Evolutionary conservation across 2,888 invertebrate species (phyloP).

Genomic region (Anoncus sp.): DNA sequence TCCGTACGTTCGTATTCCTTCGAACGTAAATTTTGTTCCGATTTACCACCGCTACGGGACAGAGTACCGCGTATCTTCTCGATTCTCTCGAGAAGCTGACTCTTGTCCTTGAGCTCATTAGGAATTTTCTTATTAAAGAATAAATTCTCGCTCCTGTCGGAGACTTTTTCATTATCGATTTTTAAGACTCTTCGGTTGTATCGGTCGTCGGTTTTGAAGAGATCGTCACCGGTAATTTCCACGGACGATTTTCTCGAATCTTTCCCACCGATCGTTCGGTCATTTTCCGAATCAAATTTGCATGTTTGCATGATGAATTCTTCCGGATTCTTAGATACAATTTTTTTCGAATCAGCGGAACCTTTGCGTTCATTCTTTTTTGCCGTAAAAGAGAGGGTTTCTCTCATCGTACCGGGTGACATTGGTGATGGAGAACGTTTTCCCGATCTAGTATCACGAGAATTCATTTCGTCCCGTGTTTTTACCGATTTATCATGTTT

Average conservation of each 20-base stretch:
- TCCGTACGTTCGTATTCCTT: constrained; percentile 70
- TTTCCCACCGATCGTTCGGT: constrained; percentile 4
- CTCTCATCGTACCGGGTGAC: constrained; percentile 4
- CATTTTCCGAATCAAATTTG: not conserved
- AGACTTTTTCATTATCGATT: constrained; percentile 14
- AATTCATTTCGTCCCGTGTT: constrained; percentile 3
- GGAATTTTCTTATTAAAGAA: constrained; percentile 11
- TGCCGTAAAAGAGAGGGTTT: constrained; percentile 29
- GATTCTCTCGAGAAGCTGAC: constrained; percentile 50
- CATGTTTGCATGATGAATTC: constrained; percentile 13
- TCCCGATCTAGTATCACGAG: constrained; percentile 40
- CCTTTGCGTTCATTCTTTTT: constrained; percentile 33
- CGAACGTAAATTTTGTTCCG: constrained; percentile 50
- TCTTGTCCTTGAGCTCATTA: constrained; percentile 46
- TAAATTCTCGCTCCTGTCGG: not conserved
- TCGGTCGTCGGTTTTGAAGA: constrained; percentile 34
- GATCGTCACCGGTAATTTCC: constrained; percentile 41
- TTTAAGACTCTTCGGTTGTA: constrained; percentile 15
- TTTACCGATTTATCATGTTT: constrained; percentile 64
- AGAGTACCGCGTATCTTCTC: constrained; percentile 51
- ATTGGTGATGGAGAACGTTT: constrained; percentile 40
- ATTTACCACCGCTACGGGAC: constrained; percentile 52
- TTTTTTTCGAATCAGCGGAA: constrained; percentile 37
- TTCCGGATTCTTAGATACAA: constrained; percentile 51
- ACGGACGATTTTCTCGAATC: constrained; percentile 48